A percentile compares a stretch with the other conserved stretches of the same genome.
phyloP scores from a whole-genome alignment of 2,888 invertebrate genomes.

The Antheraea assamensis region DNA sequence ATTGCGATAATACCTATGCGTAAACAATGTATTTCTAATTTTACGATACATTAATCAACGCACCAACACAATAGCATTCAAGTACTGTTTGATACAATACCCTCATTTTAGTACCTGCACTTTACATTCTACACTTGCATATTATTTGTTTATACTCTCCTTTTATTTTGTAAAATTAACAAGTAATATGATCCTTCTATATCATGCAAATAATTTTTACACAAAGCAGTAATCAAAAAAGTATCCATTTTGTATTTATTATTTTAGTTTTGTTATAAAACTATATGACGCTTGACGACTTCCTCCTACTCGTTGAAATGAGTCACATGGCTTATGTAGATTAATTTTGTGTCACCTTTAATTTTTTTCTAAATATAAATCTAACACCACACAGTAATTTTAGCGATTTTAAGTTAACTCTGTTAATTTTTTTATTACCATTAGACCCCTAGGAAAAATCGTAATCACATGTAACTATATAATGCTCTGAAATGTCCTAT shows the following conservation, averaged over 20 bases:
- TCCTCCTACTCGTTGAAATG: too few species aligned
- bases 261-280: background rate
- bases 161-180: background rate
- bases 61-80: constrained; percentile 4
- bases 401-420: too few species aligned
- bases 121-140: background rate
- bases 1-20: background rate
- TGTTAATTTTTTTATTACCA: too few species aligned
- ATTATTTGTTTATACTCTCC: background rate
- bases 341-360: too few species aligned
- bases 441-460: too few species aligned
- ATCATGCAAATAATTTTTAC: background rate
- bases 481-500: too few species aligned
- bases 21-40: constrained; percentile 3
- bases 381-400: too few species aligned
- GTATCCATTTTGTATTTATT: background rate
- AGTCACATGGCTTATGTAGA: too few species aligned
- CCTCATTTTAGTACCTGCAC: constrained; percentile 1
- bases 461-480: too few species aligned
- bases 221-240: background rate
- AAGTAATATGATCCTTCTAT: background rate
- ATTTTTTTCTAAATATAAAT: too few species aligned
- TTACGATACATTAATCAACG: constrained; percentile 9
- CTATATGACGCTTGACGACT: too few species aligned
- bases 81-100: background rate